Base-by-base conservation (phyloP, 2,888 invertebrate species). In the Therioaphis trifolii region DNA sequence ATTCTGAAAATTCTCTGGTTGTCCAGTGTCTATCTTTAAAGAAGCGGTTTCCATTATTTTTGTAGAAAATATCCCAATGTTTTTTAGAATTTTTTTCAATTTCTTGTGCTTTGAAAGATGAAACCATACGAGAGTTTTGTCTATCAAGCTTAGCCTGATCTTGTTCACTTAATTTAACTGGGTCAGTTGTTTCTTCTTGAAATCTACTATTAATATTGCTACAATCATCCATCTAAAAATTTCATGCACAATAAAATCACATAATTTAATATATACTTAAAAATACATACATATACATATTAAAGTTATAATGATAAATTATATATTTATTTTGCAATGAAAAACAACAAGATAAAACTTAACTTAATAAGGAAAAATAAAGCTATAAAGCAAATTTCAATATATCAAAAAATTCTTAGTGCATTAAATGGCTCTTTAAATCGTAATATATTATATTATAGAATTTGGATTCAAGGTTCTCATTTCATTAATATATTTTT, bases 21-120 rank as follows among this genome's bases (percentile, higher is more conserved):
- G 97, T 98, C 99, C 99, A 99, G 88, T 97, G 96, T 21, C 98
- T 92, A 89, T 98, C 97, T 89, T 95, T 95, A 88, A 98, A 99
- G 89, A 99, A 98, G 87, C 95, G 92, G 0, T 94, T 95, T 87
- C 95, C 95, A 88, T 99, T 98, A 85, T 98, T 90, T 89, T 98
- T 98, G 89, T 98, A 99, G 89, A 99, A 99, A 78, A 97, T 90
- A 89, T 98, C 98, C 98, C 98, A 99, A 88, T 97, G 93, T 85
- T 94, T 94, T 87, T 93, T 93, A 0, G 97, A 95, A 87, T 98
- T 93, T 69, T 89, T 89, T 88, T 98, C 97, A 3, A 97, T 88
- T 88, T 94, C 92, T 2, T 90, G 89, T 2, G 95, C 96, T 88
- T 94, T 94, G 86, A 93, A 92, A 86, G 93, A 92, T 0, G 94